Base-by-base conservation (phyloP, 2,888 invertebrate genomes). In the Rhodophaea formosa region DNA sequence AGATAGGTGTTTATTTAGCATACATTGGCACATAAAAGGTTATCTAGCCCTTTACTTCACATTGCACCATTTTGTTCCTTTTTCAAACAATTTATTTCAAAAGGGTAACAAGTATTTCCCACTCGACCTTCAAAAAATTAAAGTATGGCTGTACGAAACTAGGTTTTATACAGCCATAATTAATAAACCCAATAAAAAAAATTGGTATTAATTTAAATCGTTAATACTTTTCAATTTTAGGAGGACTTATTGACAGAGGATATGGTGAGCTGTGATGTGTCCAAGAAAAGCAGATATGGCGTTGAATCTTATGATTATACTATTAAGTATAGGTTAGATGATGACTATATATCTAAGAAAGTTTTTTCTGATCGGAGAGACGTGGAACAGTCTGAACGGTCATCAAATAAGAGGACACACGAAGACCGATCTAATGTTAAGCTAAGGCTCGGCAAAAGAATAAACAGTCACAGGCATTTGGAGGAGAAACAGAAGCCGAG, bases 161-260 rank as follows among this genome's bases (percentile, higher is more conserved):
- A n/a, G 10, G 12, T 3, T 35, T 35, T 10, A 35, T 3, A n/a
- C n/a, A n/a, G n/a, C n/a, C n/a, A n/a, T n/a, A n/a, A n/a, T n/a
- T n/a, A n/a, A n/a, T n/a, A n/a, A n/a, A n/a, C n/a, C n/a, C n/a
- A n/a, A n/a, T n/a, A n/a, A 35, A 35, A 35, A 10, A 3, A 8
- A 35, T 3, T 8, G 8, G 35, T 32, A 6, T 8, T 1, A 35
- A 35, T 3, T 5, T 5, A 23, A 23, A 23, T 3, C 23, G 5
- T 35, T 16, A 52, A 17, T 39, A 42, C 8, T 47, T 51, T n/a
- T 43, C 47, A 1, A 58, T 88, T 88, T n/a, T 94, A 96, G 87
- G 97, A 97, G 77, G 96, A 97, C 67, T 92, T 95, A 0, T 83
- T 97, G 55, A 94, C 95, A 29, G 95, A 96, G 76, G 95, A 96